Evolutionary conservation across 2,797 vertebrate species (phyloP), one percentile per base, ranked within the genome.

Genomic region (Taenioides sp.): DNA sequence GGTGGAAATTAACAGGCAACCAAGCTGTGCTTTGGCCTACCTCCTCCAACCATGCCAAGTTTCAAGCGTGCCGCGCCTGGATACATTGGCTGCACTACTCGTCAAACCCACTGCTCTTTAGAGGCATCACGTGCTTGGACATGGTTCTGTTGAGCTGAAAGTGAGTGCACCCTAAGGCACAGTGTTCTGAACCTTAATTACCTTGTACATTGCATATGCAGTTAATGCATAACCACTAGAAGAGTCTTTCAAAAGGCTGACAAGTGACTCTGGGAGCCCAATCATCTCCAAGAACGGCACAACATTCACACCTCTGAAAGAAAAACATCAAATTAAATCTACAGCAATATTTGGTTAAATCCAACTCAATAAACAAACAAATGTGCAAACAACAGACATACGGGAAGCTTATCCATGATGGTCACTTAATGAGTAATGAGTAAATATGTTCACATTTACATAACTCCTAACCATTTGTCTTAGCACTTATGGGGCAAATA

Each of bases 121-220:
- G 50, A 6, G 1, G 50, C 50, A 52, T n/a, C 50, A 16, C 18
- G 2, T n/a, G 50, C 49, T 50, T 50, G 49, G 50, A 4, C 20
- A 52, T 52, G 16, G 47, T 49, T 49, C 47, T 5, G 17, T 50
- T 50, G 47, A 17, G 47, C 5, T 50, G 5, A 50, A 4, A 4
- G 20, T 55, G 52, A n/a, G n/a, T 9, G n/a, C 7, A 22, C 6
- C 52, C 9, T 22, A 22, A 54, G 31, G 3, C 20, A 18, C 50
- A 52, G 50, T 62, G 60, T 20, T 34, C 60, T 4, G 28, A 64
- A 43, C 37, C 2, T 9, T 65, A 3, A 85, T 91, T 93, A 99
- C 97, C 96, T 99, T 99, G 85, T 96, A 99, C 94, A 99, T 91
- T 71, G 96, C 97, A 74, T 99, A 99, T 0, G 97, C 96, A 34